Evolutionary conservation across 2,113 vertebrate species (phyloP), one percentile per base, ranked within the genome.

Genomic region (Atractosteus spatula): DNA sequence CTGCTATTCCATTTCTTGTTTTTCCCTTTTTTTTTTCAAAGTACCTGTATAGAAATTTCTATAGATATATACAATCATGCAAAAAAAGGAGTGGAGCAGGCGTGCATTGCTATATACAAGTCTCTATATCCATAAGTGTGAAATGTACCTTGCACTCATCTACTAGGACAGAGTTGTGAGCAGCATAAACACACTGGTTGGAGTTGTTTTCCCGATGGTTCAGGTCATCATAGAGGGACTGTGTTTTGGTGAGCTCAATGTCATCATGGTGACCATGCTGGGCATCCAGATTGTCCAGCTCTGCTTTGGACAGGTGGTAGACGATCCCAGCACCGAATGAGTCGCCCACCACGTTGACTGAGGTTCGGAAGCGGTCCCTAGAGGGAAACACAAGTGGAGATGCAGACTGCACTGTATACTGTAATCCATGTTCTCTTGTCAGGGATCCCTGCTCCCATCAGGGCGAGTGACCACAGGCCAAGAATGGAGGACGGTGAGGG

Each of bases 91-190:
- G 85, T 81, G 87, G 83, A 47, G 84, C 84, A 76, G 83, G 81
- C 92, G 92, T 93, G 94, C 91, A 84, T 76, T 82, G 79, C 90
- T 94, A 97, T 84, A 96, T 96, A 88, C 91, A 95, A 69, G 94
- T 97, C 88, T 97, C 96, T 82, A 97, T 90, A 92, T 96, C 94
- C 69, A 93, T 86, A 94, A 97, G 95, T 74, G 87, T 93, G 89
- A 96, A 91, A 86, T 90, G 92, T 99, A 99, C 97, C 97, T 99
- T 97, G 96, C 95, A 95, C 85, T 99, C 97, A 94, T 99, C 97
- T 95, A 95, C 93, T 90, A 96, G 88, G 84, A 97, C 92, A 82
- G 97, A 95, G 94, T 95, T 97, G 92, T 97, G 95, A 92, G 95
- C 94, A 11, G 94, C 88, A 91, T 94, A 93, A 88, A 97, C 95